phyloP scores from a whole-genome alignment of 2,113 vertebrate genomes.

The Saguinus midas region DNA sequence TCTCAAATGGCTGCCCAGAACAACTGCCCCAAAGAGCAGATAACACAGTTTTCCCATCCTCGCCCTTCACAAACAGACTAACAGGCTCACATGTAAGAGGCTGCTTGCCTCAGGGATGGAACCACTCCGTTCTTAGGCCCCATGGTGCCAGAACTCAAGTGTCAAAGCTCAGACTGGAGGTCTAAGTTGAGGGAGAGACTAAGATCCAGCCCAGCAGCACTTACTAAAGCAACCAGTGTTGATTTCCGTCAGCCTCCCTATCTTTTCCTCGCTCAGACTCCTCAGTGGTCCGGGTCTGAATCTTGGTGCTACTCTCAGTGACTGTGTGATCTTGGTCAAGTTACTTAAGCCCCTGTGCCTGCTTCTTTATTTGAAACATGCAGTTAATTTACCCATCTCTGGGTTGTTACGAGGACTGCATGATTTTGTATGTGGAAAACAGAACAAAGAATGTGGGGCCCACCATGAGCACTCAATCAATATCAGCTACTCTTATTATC shows the following conservation, averaged over 20 bases:
- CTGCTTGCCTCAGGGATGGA: neutral
- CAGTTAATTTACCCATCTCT: neutral
- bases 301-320: neutral
- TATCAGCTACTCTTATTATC: slow-evolving; percentile 38
- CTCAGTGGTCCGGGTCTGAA: neutral
- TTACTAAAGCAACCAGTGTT: neutral
- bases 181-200: neutral
- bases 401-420: slow-evolving; percentile 16
- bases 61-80: neutral
- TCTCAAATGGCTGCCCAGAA: neutral
- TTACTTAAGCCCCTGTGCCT: neutral
- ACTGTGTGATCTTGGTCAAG: neutral
- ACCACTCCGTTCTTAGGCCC: neutral
- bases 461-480: slow-evolving; percentile 31
- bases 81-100: neutral
- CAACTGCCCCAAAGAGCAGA: neutral
- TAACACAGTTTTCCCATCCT: neutral
- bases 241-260: neutral
- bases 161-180: neutral
- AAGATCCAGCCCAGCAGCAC: neutral
- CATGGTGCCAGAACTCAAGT: neutral
- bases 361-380: slow-evolving; percentile 27
- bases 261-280: neutral
- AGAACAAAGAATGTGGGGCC: slow-evolving; percentile 36
- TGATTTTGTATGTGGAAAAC: neutral